Conservation (phyloP, 2,797 vertebrate species). For the Scyliorhinus canicula region DNA sequence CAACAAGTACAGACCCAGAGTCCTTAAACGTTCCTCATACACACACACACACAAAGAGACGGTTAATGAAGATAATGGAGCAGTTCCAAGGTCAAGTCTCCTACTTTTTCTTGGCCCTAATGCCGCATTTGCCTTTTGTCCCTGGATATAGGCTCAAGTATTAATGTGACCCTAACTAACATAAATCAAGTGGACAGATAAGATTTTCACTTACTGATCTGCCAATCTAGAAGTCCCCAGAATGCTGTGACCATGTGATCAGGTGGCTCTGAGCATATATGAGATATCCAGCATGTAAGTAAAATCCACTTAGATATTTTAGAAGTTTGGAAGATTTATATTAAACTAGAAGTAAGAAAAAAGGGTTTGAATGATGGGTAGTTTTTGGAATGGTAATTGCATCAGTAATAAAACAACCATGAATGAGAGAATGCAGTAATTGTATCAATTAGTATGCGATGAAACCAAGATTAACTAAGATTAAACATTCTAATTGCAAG, state of each 20-base stretch:
- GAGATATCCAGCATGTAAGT: not conserved
- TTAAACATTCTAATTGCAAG: not conserved
- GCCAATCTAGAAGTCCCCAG: not conserved
- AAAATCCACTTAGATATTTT: not conserved
- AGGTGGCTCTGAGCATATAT: not conserved
- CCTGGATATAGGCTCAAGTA: not conserved
- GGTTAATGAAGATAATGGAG: not conserved
- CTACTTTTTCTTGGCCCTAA: not conserved
- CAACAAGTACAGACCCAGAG: too few species aligned
- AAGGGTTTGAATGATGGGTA: not conserved
- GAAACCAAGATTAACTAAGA: not conserved
- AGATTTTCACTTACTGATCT: not conserved
- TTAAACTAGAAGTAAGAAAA: not conserved
- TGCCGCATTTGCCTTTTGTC: not conserved
- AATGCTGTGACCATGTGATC: not conserved
- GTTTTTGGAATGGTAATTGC: not conserved
- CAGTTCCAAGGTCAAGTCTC: not conserved
- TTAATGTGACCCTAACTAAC: not conserved
- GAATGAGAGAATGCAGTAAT: not conserved
- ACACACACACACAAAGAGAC: too few species aligned
- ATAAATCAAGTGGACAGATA: not conserved
- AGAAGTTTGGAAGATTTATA: not conserved
- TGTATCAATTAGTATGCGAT: not conserved
- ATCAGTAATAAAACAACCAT: not conserved
- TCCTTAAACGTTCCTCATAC: too few species aligned